phyloP scores from a whole-genome alignment of 2,888 invertebrate species.

The Caenorhabditis angaria region DNA sequence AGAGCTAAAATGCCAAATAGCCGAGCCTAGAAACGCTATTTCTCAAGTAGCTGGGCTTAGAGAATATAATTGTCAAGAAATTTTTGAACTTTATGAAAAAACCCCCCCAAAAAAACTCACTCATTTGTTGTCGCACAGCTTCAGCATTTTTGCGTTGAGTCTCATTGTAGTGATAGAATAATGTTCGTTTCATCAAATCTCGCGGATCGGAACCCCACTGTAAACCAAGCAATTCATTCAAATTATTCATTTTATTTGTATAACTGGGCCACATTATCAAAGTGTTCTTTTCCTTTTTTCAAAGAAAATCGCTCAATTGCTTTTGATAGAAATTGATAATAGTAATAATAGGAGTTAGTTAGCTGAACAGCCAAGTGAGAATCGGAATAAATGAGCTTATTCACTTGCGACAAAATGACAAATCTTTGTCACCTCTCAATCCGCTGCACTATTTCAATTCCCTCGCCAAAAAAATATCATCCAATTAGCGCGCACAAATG shows the following conservation, averaged over 20 bases:
- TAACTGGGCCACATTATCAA: not conserved
- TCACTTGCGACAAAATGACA: conserved; percentile 1
- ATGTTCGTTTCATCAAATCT: conserved; percentile 39
- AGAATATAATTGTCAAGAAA: too few relatives aligned
- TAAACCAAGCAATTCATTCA: not conserved
- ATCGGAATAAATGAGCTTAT: not conserved
- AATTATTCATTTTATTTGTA: not conserved
- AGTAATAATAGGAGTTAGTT: too few relatives aligned
- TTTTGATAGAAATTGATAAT: too few relatives aligned
- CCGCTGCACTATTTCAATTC: not conserved
- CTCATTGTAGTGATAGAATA: conserved; percentile 39
- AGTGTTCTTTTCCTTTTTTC: too few relatives aligned
- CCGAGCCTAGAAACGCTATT: too few relatives aligned
- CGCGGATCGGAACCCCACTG: conserved; percentile 28
- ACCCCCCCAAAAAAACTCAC: conserved; percentile 39
- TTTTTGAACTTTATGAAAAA: too few relatives aligned
- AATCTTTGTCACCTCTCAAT: not conserved
- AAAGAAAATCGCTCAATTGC: too few relatives aligned
- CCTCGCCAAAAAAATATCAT: not conserved
- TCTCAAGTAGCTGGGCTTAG: too few relatives aligned
- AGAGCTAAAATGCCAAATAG: too few relatives aligned
- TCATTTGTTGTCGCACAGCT: conserved; percentile 31
- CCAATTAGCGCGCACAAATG: not conserved
- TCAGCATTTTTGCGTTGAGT: conserved; percentile 18
- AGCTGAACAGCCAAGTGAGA: too few relatives aligned